Evolutionary conservation across 2,888 invertebrate species (phyloP).

Genomic region (Mylabris sibirica): DNA sequence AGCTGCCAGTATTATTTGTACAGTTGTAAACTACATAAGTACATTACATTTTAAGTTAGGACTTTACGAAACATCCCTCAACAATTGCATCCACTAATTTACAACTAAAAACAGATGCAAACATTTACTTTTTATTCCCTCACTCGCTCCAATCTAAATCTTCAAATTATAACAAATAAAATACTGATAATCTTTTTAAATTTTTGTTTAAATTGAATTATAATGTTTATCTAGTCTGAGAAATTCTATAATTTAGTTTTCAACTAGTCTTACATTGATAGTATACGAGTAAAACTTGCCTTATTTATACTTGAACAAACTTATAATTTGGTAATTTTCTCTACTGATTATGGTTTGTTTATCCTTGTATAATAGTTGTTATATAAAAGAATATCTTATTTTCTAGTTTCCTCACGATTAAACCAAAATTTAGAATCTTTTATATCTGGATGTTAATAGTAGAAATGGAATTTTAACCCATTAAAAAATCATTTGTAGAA

Average conservation of each 20-base stretch:
- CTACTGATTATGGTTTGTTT: neutral
- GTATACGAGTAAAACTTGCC: neutral
- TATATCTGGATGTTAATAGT: no score
- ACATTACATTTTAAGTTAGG: neutral
- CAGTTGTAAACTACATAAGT: neutral
- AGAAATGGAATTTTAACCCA: no score
- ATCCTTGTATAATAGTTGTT: neutral
- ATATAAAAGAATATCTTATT: neutral
- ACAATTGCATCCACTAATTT: conserved; percentile 2
- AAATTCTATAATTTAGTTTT: neutral
- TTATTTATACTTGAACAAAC: neutral
- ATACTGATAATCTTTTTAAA: neutral
- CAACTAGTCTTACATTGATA: neutral
- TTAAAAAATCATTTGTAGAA: no score
- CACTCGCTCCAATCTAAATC: neutral
- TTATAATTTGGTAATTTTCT: neutral
- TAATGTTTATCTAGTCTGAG: neutral
- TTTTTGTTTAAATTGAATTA: neutral
- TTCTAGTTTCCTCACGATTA: neutral
- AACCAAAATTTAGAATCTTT: no score
- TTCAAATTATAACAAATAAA: neutral
- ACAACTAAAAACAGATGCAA: neutral
- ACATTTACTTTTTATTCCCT: neutral
- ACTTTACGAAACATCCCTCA: neutral
- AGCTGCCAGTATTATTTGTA: neutral